These are phyloP conservation scores for Nasonia vitripennis DNA, from an alignment of 1,140 invertebrate genomes.

Conservation along the genomic window DNA sequence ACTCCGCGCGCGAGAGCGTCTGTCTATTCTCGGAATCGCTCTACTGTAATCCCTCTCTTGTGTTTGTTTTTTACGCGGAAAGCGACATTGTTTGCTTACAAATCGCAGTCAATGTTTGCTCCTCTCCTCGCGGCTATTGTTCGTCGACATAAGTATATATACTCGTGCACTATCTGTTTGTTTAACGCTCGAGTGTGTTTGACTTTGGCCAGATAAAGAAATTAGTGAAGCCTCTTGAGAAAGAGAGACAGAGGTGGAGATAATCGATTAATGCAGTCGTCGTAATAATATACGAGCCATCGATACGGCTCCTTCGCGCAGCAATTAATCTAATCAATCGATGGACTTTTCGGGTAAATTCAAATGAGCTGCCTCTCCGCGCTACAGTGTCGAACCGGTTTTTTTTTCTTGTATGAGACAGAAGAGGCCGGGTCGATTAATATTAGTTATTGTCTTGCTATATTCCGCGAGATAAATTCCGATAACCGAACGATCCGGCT, in stretches of 20 bases:
- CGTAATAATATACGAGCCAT: background rate
- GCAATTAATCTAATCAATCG: slow-evolving; percentile 32
- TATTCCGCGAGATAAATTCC: background rate
- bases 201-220: background rate
- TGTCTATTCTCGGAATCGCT: background rate
- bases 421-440: background rate
- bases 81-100: slow-evolving; percentile 8
- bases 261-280: background rate
- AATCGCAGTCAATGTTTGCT: slow-evolving; percentile 6
- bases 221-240: background rate
- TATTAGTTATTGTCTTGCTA: slow-evolving; percentile 18
- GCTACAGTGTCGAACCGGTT: slow-evolving; percentile 23
- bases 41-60: background rate
- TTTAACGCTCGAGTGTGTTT: background rate
- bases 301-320: background rate
- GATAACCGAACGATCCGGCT: background rate
- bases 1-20: background rate
- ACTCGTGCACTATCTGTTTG: background rate
- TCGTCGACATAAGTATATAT: background rate
- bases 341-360: slow-evolving; percentile 42
- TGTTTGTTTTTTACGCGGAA: too few relatives aligned
- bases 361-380: background rate
- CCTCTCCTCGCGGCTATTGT: background rate
- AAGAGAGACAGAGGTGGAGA: background rate
- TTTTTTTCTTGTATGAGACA: background rate